phyloP scores from a whole-genome alignment of 2,113 vertebrate genomes.

The Eulacestoma nigropectus region DNA sequence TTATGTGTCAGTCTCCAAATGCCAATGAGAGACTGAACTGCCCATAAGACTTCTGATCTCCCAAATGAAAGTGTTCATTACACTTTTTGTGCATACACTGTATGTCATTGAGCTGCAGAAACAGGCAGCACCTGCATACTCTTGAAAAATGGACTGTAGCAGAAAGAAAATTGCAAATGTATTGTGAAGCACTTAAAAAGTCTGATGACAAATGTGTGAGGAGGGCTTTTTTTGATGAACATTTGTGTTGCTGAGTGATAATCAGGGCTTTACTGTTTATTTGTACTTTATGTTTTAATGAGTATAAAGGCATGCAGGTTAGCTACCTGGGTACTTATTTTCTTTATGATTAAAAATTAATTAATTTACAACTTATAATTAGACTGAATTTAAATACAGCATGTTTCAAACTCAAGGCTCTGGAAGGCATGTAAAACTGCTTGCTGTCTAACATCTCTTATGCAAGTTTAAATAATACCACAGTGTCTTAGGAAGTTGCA shows the following conservation, averaged over 20 bases:
- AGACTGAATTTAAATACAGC: background rate
- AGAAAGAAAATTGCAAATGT: background rate
- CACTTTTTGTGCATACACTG: background rate
- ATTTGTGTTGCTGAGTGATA: background rate
- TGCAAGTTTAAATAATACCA: background rate
- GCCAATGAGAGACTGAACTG: background rate
- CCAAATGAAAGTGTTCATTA: background rate
- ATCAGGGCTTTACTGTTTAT: background rate
- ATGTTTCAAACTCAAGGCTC: background rate
- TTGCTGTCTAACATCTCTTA: background rate
- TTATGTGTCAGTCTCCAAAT: background rate
- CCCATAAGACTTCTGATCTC: background rate
- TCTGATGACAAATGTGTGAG: background rate
- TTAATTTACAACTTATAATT: background rate
- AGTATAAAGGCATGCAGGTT: background rate
- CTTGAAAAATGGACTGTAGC: background rate
- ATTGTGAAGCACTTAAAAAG: background rate
- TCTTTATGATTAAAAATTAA: background rate
- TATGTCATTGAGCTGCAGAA: background rate
- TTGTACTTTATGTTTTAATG: background rate
- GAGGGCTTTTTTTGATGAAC: background rate
- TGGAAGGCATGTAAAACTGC: background rate
- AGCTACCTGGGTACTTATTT: background rate
- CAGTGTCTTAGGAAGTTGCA: background rate
- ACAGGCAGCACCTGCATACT: background rate